These are phyloP conservation scores for Dascyllus trimaculatus DNA, from an alignment of 2,113 vertebrate species.

Conservation along the genomic window DNA sequence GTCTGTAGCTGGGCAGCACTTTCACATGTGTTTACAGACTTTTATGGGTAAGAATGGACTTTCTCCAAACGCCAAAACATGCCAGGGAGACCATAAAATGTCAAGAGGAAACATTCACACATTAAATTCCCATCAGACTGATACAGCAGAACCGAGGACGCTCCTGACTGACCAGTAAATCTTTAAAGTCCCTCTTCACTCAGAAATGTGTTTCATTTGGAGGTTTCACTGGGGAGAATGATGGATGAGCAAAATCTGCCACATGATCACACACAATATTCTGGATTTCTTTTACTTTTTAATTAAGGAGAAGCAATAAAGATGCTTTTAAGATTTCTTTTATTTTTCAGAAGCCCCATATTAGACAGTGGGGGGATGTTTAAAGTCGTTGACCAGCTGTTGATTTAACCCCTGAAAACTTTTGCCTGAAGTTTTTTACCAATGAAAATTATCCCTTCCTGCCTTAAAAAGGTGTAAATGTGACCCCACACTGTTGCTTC, in stretches of 20 bases:
- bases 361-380: too few relatives aligned
- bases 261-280: too few relatives aligned
- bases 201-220: neutral
- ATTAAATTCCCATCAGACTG: neutral
- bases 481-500: too few relatives aligned
- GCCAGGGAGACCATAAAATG: neutral
- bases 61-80: neutral
- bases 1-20: neutral
- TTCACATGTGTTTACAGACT: neutral
- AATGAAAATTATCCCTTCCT: too few relatives aligned
- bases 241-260: neutral
- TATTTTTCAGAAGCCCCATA: too few relatives aligned
- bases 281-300: too few relatives aligned
- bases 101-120: neutral
- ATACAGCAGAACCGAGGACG: neutral
- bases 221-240: neutral
- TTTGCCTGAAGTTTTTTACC: too few relatives aligned
- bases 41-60: neutral
- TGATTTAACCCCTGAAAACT: too few relatives aligned
- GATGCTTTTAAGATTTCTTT: too few relatives aligned
- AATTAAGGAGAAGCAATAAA: too few relatives aligned
- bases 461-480: too few relatives aligned
- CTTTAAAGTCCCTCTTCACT: constrained; percentile 3
- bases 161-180: neutral
- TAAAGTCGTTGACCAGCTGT: too few relatives aligned